These are phyloP conservation scores for Onychomys arenicola DNA, from an alignment of 2,797 vertebrate species.

Conservation along the genomic window DNA sequence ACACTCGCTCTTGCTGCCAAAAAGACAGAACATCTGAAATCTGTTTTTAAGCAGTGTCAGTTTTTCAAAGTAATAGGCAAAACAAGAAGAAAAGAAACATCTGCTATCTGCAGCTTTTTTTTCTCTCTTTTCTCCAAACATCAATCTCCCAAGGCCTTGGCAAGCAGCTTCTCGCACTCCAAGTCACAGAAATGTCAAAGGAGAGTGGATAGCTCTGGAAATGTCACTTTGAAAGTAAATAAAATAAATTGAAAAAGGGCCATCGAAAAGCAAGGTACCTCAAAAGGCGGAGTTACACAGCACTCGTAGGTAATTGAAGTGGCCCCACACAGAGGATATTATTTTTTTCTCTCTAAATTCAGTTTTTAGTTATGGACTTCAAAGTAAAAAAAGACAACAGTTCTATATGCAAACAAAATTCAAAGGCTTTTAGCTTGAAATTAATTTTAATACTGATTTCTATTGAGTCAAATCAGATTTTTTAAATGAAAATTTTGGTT, in stretches of 20 bases:
- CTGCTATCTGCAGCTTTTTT: slow-evolving; percentile 80
- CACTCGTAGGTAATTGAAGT: neutral
- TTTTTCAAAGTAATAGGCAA: slow-evolving; percentile 85
- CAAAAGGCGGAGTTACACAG: neutral
- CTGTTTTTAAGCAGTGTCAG: slow-evolving; percentile 82
- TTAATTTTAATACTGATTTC: neutral
- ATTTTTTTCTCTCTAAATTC: neutral
- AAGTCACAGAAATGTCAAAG: slow-evolving; percentile 87
- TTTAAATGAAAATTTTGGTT: slow-evolving; percentile 6
- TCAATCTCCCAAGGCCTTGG: slow-evolving; percentile 86
- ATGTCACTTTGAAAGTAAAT: slow-evolving; percentile 88
- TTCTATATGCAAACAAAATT: neutral
- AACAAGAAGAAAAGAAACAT: slow-evolving; percentile 85
- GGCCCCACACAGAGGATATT: neutral
- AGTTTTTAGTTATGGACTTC: neutral
- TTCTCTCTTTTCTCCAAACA: slow-evolving; percentile 79
- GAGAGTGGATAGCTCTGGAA: slow-evolving; percentile 84
- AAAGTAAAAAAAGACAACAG: neutral
- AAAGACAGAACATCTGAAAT: slow-evolving; percentile 81
- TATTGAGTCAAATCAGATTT: neutral
- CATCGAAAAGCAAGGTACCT: slow-evolving; percentile 65
- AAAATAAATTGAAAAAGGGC: slow-evolving; percentile 75
- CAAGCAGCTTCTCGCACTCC: slow-evolving; percentile 83
- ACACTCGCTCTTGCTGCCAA: slow-evolving; percentile 77
- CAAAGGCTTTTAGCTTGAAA: neutral